Evolutionary conservation across 2,888 invertebrate genomes (phyloP).

Genomic region (Conistra vaccinii): DNA sequence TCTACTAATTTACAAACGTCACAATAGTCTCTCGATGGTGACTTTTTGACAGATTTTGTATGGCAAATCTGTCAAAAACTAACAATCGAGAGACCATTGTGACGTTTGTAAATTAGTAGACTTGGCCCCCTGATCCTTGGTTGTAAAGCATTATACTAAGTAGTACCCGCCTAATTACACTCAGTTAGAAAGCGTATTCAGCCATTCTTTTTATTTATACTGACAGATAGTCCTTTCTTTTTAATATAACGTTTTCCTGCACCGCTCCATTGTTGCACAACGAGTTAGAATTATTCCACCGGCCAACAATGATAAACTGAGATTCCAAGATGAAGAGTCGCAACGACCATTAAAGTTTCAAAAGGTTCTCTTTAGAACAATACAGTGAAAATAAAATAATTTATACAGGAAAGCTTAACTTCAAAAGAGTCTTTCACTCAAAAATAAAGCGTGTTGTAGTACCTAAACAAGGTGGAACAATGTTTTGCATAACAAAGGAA

Average conservation of each 20-base stretch:
- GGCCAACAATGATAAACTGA: constrained; percentile 81
- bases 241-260: constrained; percentile 41
- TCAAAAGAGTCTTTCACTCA: constrained; percentile 91
- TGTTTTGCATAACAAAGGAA: constrained; percentile 91
- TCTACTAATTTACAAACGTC: too few relatives aligned
- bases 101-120: too few relatives aligned
- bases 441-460: constrained; percentile 91
- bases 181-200: constrained; percentile 34
- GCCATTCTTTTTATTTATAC: constrained; percentile 23
- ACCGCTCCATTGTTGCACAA: constrained; percentile 55
- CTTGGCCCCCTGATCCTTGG: too few relatives aligned
- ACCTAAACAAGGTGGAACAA: constrained; percentile 91
- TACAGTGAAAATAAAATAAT: constrained; percentile 90
- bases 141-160: neutral
- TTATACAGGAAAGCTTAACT: constrained; percentile 90
- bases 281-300: constrained; percentile 67
- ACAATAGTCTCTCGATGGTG: too few relatives aligned
- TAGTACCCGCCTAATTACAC: constrained; percentile 38
- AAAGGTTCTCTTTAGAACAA: constrained; percentile 88
- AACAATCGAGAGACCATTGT: too few relatives aligned
- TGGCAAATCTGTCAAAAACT: too few relatives aligned
- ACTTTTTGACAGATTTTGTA: too few relatives aligned
- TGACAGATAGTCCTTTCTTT: constrained; percentile 20
- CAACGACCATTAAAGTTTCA: constrained; percentile 86
- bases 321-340: constrained; percentile 81